A percentile compares a stretch with the other conserved stretches of the same genome.
phyloP scores from a whole-genome alignment of 2,113 vertebrate genomes.

The Podilymbus podiceps region DNA sequence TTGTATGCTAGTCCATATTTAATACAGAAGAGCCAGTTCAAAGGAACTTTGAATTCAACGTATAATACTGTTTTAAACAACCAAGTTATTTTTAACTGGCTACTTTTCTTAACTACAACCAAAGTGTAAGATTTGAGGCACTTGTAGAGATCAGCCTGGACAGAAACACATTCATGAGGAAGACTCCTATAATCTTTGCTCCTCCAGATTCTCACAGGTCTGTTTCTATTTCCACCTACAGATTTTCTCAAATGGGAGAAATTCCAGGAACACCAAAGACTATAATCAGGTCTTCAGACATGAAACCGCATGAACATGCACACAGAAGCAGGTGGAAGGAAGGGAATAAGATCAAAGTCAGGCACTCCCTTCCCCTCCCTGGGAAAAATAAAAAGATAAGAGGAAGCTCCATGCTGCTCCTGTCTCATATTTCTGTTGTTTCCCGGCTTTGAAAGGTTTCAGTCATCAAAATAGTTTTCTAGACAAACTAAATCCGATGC shows the following conservation, averaged over 20 bases:
- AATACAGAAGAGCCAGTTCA: not conserved
- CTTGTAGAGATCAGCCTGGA: not conserved
- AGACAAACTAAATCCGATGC: not conserved
- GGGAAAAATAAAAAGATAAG: not conserved
- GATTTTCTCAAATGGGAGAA: not conserved
- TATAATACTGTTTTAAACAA: not conserved
- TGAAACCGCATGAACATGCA: not conserved
- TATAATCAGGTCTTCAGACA: slow-evolving; percentile 11
- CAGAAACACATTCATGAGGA: not conserved
- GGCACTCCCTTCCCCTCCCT: slow-evolving; percentile 13
- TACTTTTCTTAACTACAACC: not conserved
- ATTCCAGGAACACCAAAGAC: slow-evolving; percentile 1
- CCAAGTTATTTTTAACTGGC: not conserved
- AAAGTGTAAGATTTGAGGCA: not conserved
- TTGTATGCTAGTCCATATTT: not conserved
- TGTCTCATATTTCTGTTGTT: not conserved
- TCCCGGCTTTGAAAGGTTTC: not conserved
- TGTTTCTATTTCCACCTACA: not conserved
- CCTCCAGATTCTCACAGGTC: not conserved
- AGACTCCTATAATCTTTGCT: not conserved
- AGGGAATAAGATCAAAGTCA: slow-evolving; percentile 36
- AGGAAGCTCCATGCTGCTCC: not conserved
- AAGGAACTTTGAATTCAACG: not conserved
- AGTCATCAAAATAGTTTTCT: not conserved
- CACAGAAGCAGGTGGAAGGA: not conserved